Evolutionary conservation across 2,888 invertebrate genomes (phyloP).

Genomic region (Melieria omissa): DNA sequence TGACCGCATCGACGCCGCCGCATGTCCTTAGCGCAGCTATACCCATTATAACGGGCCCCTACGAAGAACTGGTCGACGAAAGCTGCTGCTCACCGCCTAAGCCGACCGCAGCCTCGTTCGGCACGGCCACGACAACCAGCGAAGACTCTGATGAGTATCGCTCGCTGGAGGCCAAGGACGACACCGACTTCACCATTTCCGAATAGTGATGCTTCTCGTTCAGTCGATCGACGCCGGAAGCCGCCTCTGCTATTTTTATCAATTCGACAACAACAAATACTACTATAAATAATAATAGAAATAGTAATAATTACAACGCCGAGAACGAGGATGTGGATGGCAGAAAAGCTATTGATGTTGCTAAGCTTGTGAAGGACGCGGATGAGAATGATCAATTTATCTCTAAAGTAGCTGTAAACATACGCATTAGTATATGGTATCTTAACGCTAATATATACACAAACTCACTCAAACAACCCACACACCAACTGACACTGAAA

Average conservation of each 20-base stretch:
- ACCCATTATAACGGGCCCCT: slow-evolving; percentile 32
- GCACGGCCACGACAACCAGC: slow-evolving; percentile 49
- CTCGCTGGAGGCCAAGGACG: slow-evolving; percentile 65
- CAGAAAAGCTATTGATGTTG: no score
- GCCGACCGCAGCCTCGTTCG: slow-evolving; percentile 48
- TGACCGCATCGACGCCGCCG: slow-evolving; percentile 34
- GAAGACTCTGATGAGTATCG: slow-evolving; percentile 67
- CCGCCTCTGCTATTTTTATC: not conserved
- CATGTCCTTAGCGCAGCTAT: slow-evolving; percentile 39
- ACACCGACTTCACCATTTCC: slow-evolving; percentile 59
- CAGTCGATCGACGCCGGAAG: not conserved
- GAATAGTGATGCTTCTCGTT: slow-evolving; percentile 51
- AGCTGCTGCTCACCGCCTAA: slow-evolving; percentile 44
- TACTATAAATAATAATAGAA: slow-evolving; percentile 32
- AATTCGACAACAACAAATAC: slow-evolving; percentile 17
- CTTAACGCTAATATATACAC: slow-evolving; percentile 21
- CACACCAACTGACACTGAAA: slow-evolving; percentile 24
- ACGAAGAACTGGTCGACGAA: slow-evolving; percentile 27
- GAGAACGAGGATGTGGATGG: no score
- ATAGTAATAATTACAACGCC: slow-evolving; percentile 46
- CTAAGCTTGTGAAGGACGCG: no score
- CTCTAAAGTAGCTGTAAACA: slow-evolving; percentile 2
- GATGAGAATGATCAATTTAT: not conserved
- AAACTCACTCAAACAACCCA: slow-evolving; percentile 35
- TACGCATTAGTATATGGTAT: no score